Percentiles rank a stretch among this genome's conserved stretches.
Conservation (phyloP, 2,888 invertebrate species). For the Asteroscopus sphinx region DNA sequence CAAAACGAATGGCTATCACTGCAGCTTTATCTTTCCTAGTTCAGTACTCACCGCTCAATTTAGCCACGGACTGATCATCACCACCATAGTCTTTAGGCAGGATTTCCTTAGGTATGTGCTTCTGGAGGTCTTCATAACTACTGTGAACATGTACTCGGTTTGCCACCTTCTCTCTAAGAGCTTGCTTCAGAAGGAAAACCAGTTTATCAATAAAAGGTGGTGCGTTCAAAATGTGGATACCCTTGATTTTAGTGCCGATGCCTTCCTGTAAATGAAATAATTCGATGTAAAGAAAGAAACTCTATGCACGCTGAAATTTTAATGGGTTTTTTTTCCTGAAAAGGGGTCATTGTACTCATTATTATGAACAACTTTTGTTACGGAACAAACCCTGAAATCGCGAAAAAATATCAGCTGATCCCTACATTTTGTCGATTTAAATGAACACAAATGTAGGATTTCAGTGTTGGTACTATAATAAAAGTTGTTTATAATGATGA, state of each 20-base stretch:
- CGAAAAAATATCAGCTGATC: no score
- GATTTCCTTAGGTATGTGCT: conserved; percentile 79
- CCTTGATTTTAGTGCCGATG: conserved; percentile 82
- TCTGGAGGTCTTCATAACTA: conserved; percentile 76
- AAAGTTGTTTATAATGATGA: no score
- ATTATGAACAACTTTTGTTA: no score
- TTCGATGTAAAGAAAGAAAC: no score
- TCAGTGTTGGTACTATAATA: no score
- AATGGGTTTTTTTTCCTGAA: no score
- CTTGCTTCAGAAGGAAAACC: conserved; percentile 78
- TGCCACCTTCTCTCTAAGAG: conserved; percentile 80
- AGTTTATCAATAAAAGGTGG: conserved; percentile 80
- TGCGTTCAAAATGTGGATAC: conserved; percentile 82
- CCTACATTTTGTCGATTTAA: no score
- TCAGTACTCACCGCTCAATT: conserved; percentile 70
- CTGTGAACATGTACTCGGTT: conserved; percentile 79
- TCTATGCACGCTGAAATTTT: no score
- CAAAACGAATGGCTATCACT: no score
- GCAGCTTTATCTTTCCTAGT: neutral
- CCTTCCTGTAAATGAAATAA: conserved; percentile 77
- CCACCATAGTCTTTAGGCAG: conserved; percentile 82
- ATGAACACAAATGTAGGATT: no score
- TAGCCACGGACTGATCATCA: conserved; percentile 68
- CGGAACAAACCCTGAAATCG: no score
- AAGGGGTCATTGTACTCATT: no score